phyloP scores from a whole-genome alignment of 2,797 vertebrate species.

The Channallabes apus region DNA sequence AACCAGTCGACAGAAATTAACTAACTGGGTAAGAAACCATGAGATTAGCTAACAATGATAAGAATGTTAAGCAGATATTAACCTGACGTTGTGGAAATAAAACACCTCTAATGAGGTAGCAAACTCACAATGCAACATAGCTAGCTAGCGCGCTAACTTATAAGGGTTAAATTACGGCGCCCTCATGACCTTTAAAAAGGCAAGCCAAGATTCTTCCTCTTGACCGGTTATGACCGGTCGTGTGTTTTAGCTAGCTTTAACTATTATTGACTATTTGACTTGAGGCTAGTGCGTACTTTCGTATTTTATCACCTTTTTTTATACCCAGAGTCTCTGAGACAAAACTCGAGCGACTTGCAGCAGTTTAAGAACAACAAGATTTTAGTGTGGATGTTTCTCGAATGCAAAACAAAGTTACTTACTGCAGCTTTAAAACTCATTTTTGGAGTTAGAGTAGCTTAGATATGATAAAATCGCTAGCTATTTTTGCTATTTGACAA shows the following conservation, averaged over 20 bases:
- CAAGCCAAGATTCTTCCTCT: not conserved
- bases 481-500: slow-evolving; percentile 59
- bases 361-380: not conserved
- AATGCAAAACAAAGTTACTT: slow-evolving; percentile 22
- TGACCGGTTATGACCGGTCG: too few relatives aligned
- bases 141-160: not conserved
- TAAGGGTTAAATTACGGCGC: not conserved
- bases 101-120: not conserved
- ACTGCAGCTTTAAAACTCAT: slow-evolving; percentile 44
- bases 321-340: not conserved
- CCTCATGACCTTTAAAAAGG: not conserved
- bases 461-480: slow-evolving; percentile 52
- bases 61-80: not conserved
- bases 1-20: not conserved
- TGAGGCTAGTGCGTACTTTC: not conserved
- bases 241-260: not conserved
- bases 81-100: not conserved
- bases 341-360: not conserved
- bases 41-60: not conserved
- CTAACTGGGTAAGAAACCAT: not conserved
- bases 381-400: not conserved
- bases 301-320: not conserved
- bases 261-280: not conserved
- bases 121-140: not conserved
- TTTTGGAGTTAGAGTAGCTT: slow-evolving; percentile 53